Percentiles rank a stretch among this genome's conserved stretches.
phyloP scores from a whole-genome alignment of 2,888 invertebrate genomes.

The Lissocephala sabroskyi region DNA sequence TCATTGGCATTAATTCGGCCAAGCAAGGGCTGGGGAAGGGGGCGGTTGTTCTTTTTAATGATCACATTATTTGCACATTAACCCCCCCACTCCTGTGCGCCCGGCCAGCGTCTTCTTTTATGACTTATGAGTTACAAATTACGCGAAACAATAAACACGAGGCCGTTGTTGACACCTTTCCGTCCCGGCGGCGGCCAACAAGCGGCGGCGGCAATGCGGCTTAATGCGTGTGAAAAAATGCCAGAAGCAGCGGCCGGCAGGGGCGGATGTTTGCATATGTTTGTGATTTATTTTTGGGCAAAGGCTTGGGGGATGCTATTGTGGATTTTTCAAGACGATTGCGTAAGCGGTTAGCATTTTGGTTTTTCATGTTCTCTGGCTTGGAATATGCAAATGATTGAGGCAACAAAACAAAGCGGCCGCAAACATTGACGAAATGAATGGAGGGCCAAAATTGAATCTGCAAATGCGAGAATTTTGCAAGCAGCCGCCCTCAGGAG shows the following conservation, averaged over 20 bases:
- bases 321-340: constrained; percentile 16
- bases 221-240: constrained; percentile 35
- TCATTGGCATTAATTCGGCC: constrained; percentile 31
- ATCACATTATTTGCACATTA: constrained; percentile 34
- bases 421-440: constrained; percentile 25
- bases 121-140: constrained; percentile 56
- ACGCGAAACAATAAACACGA: constrained; percentile 46
- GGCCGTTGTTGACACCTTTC: constrained; percentile 38
- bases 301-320: not conserved
- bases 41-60: too few species aligned
- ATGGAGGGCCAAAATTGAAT: too few species aligned
- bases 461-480: too few species aligned
- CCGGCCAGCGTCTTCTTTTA: too few species aligned
- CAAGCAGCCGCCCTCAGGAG: not conserved
- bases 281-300: constrained; percentile 8
- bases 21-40: too few species aligned
- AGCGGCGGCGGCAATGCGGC: not conserved
- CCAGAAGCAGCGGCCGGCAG: too few species aligned
- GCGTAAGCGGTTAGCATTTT: constrained; percentile 19
- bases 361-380: not conserved
- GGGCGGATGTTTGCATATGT: too few species aligned
- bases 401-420: not conserved
- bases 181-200: too few species aligned
- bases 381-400: constrained; percentile 11
- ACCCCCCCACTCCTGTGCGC: constrained; percentile 9